Evolutionary conservation across 2,113 vertebrate species (phyloP), one percentile per base, ranked within the genome.

Genomic region (Megaceryle torquata): DNA sequence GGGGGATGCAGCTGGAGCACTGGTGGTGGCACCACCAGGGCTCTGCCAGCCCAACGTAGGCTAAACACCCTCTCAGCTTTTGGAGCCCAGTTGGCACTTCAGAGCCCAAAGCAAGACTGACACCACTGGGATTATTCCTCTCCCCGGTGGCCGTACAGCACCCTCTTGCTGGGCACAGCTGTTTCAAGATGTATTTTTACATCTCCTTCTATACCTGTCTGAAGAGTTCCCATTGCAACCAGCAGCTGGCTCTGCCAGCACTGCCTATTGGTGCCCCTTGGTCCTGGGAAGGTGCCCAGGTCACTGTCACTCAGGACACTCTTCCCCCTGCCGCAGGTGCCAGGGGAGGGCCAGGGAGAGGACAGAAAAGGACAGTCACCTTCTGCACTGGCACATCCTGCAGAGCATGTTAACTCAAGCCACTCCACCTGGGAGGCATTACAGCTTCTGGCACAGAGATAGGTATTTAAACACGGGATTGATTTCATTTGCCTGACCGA

Each of bases 401-500:
- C 59, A 13, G 50, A 56, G 35, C 72, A 48, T 8, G 43, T 83
- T 31, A 77, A 65, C 63, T 51, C 61, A 69, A 91, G 84, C 90
- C 0, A 74, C 90, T 96, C 68, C 82, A 39, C 70, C 71, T 9
- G 10, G 9, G 53, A 41, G 72, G 72, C 41, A 48, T 44, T 78
- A 39, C 65, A 44, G 74, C 4, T 78, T 71, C 78, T 67, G 76
- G 25, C 75, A 46, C 31, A 51, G 71, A 82, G 78, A 54, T 39
- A 28, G 13, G 33, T 72, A 24, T 60, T 90, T 95, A 90, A 95
- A 86, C 24, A 72, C 0, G 10, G 76, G 83, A 92, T 95, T 95
- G 80, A 90, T 86, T 93, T 92, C 48, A 88, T 95, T 92, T 93
- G 71, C 81, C 75, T 29, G 50, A 90, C 76, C 79, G 51, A 64